Evolutionary conservation across 1,140 invertebrate genomes (phyloP), one percentile per base, ranked within the genome.

Genomic region (Conus ventricosus): DNA sequence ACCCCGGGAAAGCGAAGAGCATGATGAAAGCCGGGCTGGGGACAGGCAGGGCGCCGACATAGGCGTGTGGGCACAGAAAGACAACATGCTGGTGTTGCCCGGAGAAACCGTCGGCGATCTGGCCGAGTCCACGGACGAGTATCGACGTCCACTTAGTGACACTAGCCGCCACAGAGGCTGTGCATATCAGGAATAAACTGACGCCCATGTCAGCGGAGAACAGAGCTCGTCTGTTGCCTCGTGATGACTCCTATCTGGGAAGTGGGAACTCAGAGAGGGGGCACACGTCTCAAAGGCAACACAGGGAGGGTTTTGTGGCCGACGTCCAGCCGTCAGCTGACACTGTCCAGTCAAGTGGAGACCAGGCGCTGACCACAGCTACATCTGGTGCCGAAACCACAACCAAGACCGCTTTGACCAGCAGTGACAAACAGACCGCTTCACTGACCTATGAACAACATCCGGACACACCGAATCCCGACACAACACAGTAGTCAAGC

Each of bases 111-210:
- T 1, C 25, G 39, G 27, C 25, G 80, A 54, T 51, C 5, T 13
- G 25, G 76, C 13, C 10, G 80, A 81, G 3, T 54, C 51, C 80
- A 7, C 53, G 17, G 80, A 81, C 0, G 39, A 81, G 15, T 54
- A 81, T 25, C 80, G 51, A 10, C 80, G 80, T 55, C 80, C 80
- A 4, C 80, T 81, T 8, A 81, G 80, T 54, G 80, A 81, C 80
- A 81, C 27, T 51, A n/a, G 80, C 80, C 51, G 80, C 80, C 80
- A 81, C 39, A 7, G 80, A 81, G 80, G 20, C 80, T 54, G 80
- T 81, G 51, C 80, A 81, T 51, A 23, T 54, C 13, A 53, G 80
- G 23, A 81, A 81, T 23, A 51, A 81, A 23, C 5, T 81, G 80
- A 81, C 80, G 39, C 80, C 80, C 39, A 53, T 81, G 80, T 81